These are phyloP conservation scores for Acropora tenuis DNA, from an alignment of 64 coral and sea anemone species.

Conservation along the genomic window DNA sequence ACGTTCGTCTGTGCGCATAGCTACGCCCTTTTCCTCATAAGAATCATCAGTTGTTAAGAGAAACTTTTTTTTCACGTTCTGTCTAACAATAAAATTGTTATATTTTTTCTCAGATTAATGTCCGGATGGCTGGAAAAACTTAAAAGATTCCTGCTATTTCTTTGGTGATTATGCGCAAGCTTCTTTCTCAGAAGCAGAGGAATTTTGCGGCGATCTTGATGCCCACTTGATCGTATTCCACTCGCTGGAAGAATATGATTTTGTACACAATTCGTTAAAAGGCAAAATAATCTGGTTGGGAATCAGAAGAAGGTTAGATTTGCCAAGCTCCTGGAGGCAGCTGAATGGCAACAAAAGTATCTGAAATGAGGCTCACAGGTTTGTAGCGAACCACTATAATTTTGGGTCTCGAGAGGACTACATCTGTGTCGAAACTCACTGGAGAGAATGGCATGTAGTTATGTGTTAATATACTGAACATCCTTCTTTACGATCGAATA, in stretches of 20 bases:
- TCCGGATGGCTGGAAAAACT: constrained; percentile 18
- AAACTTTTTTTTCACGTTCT: no score
- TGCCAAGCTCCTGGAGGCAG: not conserved
- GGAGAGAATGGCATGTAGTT: not conserved
- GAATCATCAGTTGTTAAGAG: no score
- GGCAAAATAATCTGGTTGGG: not conserved
- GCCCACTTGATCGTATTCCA: not conserved
- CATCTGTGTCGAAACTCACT: not conserved
- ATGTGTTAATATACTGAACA: not conserved
- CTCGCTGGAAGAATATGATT: not conserved
- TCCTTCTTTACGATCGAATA: no score
- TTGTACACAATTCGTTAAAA: not conserved
- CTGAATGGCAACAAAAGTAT: not conserved
- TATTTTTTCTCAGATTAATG: not conserved
- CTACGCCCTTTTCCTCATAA: no score
- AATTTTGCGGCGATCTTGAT: not conserved
- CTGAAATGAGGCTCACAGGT: not conserved
- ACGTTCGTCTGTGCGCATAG: no score
- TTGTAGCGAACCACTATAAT: not conserved
- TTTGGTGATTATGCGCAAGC: not conserved
- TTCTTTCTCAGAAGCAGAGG: not conserved
- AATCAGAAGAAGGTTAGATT: not conserved
- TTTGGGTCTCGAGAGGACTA: not conserved
- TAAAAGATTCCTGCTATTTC: not conserved
- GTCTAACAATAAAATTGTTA: not conserved